Percentiles rank a stretch among this genome's conserved stretches.
Evolutionary conservation across 2,888 invertebrate species (phyloP).

Genomic region (Panopea generosa): DNA sequence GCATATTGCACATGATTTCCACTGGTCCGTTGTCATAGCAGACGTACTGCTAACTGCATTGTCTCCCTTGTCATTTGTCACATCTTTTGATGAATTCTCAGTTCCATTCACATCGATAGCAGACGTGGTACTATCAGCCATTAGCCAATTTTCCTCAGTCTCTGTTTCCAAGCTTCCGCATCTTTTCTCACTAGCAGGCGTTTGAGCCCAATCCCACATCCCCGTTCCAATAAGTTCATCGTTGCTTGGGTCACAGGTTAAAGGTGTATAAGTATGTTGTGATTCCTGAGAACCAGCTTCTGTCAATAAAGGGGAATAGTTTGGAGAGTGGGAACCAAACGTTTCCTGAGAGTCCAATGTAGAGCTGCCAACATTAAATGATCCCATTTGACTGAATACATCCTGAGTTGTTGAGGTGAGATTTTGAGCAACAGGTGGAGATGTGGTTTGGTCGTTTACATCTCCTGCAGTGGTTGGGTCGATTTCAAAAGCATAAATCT

Average conservation of each 20-base stretch:
- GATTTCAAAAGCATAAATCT: slow-evolving; percentile 84
- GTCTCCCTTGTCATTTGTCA: slow-evolving; percentile 21
- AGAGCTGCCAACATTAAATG: slow-evolving; percentile 33
- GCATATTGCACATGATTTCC: slow-evolving; percentile 87
- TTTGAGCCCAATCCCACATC: slow-evolving; percentile 64
- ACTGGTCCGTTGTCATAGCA: slow-evolving; percentile 67
- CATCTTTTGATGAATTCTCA: neutral
- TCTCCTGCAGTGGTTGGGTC: slow-evolving; percentile 33
- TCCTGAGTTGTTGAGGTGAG: slow-evolving; percentile 33
- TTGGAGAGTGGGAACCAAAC: neutral
- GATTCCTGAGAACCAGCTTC: neutral
- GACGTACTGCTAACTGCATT: slow-evolving; percentile 47
- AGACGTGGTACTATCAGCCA: slow-evolving; percentile 45
- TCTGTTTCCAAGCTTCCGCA: slow-evolving; percentile 28
- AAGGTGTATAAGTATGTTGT: neutral
- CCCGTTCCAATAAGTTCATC: slow-evolving; percentile 61
- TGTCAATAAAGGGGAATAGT: neutral
- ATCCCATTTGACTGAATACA: slow-evolving; percentile 63
- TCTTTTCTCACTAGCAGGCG: slow-evolving; percentile 10
- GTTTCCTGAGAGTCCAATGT: slow-evolving; percentile 4
- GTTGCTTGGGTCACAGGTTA: neutral
- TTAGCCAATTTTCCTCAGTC: slow-evolving; percentile 21
- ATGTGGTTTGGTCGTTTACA: neutral
- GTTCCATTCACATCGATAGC: neutral
- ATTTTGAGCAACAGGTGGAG: slow-evolving; percentile 6